phyloP scores from a whole-genome alignment of 2,113 vertebrate species.

The Myiagra hebetior region DNA sequence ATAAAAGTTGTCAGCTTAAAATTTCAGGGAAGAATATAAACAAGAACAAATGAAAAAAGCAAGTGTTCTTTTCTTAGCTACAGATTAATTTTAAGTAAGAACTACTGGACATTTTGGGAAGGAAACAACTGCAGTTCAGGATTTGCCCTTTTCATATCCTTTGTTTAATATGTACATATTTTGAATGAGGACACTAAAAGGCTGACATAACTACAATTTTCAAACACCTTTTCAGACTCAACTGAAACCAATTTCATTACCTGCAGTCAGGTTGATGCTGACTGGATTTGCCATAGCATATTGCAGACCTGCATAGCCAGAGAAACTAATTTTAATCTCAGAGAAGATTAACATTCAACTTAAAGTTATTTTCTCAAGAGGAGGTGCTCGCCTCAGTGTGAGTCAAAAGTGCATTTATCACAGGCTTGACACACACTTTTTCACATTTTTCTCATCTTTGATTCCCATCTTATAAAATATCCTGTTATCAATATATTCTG shows the following conservation, averaged over 20 bases:
- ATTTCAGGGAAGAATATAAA: background rate
- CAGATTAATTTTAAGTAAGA: constrained; percentile 9
- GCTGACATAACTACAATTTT: background rate
- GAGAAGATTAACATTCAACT: background rate
- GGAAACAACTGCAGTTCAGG: background rate
- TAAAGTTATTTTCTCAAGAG: background rate
- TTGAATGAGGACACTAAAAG: background rate
- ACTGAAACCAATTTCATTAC: background rate
- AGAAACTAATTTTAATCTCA: background rate
- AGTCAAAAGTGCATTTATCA: background rate
- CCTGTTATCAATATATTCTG: background rate
- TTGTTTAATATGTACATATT: background rate
- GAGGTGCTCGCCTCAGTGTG: background rate
- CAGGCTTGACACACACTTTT: background rate
- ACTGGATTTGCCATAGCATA: background rate
- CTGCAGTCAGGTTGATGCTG: background rate
- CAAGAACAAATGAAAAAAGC: background rate
- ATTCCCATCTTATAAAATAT: background rate
- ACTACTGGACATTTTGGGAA: background rate
- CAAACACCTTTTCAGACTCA: background rate
- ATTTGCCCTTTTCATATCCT: background rate
- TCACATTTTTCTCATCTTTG: background rate
- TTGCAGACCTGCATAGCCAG: background rate
- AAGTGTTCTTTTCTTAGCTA: background rate
- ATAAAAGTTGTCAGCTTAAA: background rate